Conservation (phyloP, 2,888 invertebrate species). For the Amphipoea oculea region DNA sequence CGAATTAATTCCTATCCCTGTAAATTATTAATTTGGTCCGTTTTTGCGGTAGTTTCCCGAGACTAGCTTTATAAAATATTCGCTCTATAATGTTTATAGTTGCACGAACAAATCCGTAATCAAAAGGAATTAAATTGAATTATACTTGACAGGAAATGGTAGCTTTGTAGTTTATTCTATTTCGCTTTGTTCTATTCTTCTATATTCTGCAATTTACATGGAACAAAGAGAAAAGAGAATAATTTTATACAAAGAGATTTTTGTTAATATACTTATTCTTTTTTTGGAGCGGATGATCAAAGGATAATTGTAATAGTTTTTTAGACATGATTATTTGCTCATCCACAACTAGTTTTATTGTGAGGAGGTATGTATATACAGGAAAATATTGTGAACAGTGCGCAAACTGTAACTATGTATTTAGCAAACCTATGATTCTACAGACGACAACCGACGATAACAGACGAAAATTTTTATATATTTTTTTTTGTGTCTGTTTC, state of each 20-base stretch:
- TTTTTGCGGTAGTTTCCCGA: conserved; percentile 2
- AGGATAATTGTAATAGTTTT: background rate
- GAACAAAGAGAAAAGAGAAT: background rate
- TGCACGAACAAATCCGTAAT: conserved; percentile 20
- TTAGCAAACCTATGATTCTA: too few relatives aligned
- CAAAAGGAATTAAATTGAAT: conserved; percentile 42
- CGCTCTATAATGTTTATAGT: conserved; percentile 9
- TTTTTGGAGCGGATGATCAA: background rate
- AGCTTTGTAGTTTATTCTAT: conserved; percentile 26
- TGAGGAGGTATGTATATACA: too few relatives aligned
- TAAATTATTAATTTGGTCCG: conserved; percentile 10
- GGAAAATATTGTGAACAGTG: too few relatives aligned
- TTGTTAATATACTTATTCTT: background rate
- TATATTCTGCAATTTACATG: background rate
- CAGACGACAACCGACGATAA: too few relatives aligned
- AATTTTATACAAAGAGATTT: background rate
- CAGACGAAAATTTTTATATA: too few relatives aligned
- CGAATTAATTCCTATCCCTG: background rate
- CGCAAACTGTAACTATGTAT: too few relatives aligned
- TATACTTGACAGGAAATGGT: conserved; percentile 13
- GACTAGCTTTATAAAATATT: background rate
- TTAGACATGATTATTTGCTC: background rate
- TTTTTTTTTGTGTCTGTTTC: too few relatives aligned
- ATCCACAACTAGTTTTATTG: background rate
- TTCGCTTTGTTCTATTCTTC: background rate